These are phyloP conservation scores for Adineta ricciae DNA, from an alignment of 2,888 invertebrate genomes.

Conservation along the genomic window DNA sequence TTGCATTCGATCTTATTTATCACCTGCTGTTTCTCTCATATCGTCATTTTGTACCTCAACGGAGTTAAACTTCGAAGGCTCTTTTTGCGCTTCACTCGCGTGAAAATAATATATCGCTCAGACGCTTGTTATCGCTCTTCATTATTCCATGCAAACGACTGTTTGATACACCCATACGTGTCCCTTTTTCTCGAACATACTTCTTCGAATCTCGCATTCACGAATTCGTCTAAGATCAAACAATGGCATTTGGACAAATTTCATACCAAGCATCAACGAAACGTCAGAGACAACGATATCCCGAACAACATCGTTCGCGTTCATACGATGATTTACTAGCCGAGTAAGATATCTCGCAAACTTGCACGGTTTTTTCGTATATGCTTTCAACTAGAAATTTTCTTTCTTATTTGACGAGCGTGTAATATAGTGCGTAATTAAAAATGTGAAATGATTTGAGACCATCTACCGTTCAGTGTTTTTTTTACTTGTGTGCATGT, in stretches of 20 bases:
- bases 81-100: not conserved
- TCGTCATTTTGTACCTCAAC: not conserved
- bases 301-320: not conserved
- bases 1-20: not conserved
- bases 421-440: not conserved
- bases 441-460: not conserved
- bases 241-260: not conserved
- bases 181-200: too few relatives aligned
- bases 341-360: not conserved
- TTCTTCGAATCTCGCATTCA: not conserved
- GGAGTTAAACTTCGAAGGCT: not conserved
- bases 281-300: not conserved
- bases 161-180: not conserved
- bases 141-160: not conserved
- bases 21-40: not conserved
- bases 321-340: not conserved
- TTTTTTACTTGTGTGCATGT: not conserved
- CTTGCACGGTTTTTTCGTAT: not conserved
- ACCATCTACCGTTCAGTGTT: not conserved
- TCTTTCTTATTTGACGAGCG: not conserved
- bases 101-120: not conserved
- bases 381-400: not conserved
- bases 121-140: not conserved
- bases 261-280: not conserved
- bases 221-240: not conserved